These are phyloP conservation scores for Drosophila aldrichi DNA, from an alignment of 2,888 invertebrate species.

Conservation along the genomic window DNA sequence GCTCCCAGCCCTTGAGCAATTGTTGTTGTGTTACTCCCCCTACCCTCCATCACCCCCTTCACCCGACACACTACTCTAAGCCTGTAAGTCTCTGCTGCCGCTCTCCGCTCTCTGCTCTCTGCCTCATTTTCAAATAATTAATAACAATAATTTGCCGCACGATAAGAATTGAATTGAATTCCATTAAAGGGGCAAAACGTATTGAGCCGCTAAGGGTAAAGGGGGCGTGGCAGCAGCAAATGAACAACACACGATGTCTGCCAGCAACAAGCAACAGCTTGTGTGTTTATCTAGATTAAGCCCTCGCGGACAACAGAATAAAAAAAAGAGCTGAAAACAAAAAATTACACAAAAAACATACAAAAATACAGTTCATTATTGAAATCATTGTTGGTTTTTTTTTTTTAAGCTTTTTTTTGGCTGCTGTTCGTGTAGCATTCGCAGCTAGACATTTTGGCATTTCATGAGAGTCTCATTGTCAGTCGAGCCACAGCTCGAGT, in stretches of 20 bases:
- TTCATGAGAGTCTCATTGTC: constrained; percentile 73
- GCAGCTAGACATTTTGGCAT: constrained; percentile 81
- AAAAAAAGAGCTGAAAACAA: constrained; percentile 39
- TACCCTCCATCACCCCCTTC: not conserved
- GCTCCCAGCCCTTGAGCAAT: constrained; percentile 79
- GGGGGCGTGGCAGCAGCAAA: constrained; percentile 48
- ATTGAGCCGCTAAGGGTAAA: constrained; percentile 57
- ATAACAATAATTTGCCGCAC: constrained; percentile 83
- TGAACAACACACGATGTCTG: constrained; percentile 64
- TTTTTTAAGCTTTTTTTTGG: constrained; percentile 25
- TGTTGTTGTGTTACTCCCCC: constrained; percentile 26
- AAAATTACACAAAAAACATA: constrained; percentile 28
- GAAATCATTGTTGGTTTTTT: constrained; percentile 68
- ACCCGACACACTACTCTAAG: not conserved
- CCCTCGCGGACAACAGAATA: constrained; percentile 60
- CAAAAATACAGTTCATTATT: constrained; percentile 75
- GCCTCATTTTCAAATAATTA: constrained; percentile 73
- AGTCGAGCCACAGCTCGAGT: constrained; percentile 41
- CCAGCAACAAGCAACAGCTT: constrained; percentile 41
- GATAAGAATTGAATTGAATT: constrained; percentile 83
- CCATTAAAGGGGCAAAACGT: constrained; percentile 80
- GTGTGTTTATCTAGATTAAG: constrained; percentile 79
- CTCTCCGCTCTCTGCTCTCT: constrained; percentile 1
- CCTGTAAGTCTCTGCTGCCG: not conserved
- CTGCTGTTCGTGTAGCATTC: constrained; percentile 61